Evolutionary conservation across 1,140 invertebrate genomes (phyloP), one percentile per base, ranked within the genome.

Genomic region (Hormaphis cornu): DNA sequence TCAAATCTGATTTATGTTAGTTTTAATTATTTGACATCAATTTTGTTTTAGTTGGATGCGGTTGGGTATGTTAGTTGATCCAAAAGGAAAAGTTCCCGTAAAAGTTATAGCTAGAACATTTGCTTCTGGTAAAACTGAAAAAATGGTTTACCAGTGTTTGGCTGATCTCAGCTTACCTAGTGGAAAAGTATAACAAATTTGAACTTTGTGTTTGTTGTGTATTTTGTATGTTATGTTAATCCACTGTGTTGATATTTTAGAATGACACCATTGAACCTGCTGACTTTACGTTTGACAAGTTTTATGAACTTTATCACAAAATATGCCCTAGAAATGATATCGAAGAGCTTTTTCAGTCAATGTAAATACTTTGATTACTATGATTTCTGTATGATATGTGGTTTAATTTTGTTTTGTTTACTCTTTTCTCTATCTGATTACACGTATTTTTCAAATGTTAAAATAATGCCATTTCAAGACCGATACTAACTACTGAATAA

Each of bases 321-420:
- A 97, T 99, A 74, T 99, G 97, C 79, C 97, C 97, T 9, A 84
- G 97, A 73, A 97, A 97, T 76, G 97, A 99, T 78, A 98, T 99
- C 74, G 96, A 99, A 79, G 95, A 98, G 79, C 81, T 99, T 6
- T 99, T 98, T 78, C 88, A 95, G 78, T 89, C 90, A 53, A 90
- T 99, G 96, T 98, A 83, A 88, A 91, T 87, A 70, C 35, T 22
- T 48, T 35, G 3, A 24, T 24, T n/a, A n/a, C n/a, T n/a, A n/a
- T n/a, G n/a, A n/a, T n/a, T n/a, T n/a, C n/a, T n/a, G n/a, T n/a
- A n/a, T n/a, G n/a, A n/a, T n/a, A n/a, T n/a, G n/a, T n/a, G n/a
- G n/a, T n/a, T n/a, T n/a, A n/a, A n/a, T n/a, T n/a, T n/a, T n/a
- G n/a, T n/a, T n/a, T n/a, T n/a, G n/a, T n/a, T n/a, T n/a, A n/a